Base-by-base conservation (phyloP, 2,888 invertebrate genomes). In the Microplitis deprimator region DNA sequence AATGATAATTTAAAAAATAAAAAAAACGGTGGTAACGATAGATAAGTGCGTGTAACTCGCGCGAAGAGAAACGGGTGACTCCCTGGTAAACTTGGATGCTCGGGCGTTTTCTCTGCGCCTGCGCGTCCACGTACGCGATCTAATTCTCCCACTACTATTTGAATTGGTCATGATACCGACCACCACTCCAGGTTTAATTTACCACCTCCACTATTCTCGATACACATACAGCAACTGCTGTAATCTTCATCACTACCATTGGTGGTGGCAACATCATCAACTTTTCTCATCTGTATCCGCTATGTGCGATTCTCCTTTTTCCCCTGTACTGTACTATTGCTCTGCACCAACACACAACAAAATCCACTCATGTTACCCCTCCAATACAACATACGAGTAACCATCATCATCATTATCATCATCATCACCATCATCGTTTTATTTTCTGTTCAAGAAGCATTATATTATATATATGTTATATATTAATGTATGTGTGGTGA, bases 41-140 rank as follows among this genome's bases (percentile, higher is more conserved):
- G 60, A 75, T 79, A 80, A 79, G 81, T 81, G 88, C 87, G 87
- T 88, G 87, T 86, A 84, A 88, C 87, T 87, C 87, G 86, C 88
- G 88, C 89, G 88, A 88, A 86, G 85, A 83, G 85, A 86, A 85
- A 87, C 87, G 85, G 88, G 84, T 84, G 85, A 89, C 89, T 89
- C 88, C 85, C 86, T 82, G 87, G 84, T 83, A 84, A 81, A 83
- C 79, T 77, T 78, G 80, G 81, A 70, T 81, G 81, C 80, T 81
- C 79, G 81, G 75, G 74, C 73, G 78, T 79, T 82, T 77, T 84
- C 81, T 84, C 82, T 84, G 86, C 87, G 87, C 87, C 80, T 87
- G 87, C 87, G 87, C 84, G 79, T 68, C 41, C 65, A 62, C 73
- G 40, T 73, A 13, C 41, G 20, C 68, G 68, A 72, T 73, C 71